Evolutionary conservation across 1,140 invertebrate genomes (phyloP).

Genomic region (Drosophila eugracilis): DNA sequence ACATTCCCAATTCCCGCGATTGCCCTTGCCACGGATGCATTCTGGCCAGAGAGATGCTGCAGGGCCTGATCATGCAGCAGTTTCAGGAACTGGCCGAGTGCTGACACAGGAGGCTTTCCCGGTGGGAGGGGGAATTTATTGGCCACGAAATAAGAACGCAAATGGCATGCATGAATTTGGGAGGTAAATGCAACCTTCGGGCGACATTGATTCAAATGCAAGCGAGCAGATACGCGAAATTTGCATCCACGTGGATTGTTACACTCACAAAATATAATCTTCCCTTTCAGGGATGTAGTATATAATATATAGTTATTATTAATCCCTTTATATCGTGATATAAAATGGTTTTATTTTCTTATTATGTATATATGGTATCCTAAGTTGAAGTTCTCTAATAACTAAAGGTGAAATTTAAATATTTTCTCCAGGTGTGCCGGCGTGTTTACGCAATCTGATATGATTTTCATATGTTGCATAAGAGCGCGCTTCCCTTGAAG

Average conservation of each 20-base stretch:
- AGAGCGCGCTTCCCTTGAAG: conserved; percentile 15
- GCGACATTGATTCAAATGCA: neutral
- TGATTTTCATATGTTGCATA: conserved; percentile 29
- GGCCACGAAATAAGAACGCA: conserved; percentile 17
- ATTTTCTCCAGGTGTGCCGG: no score
- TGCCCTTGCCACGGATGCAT: conserved; percentile 56
- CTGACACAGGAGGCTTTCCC: conserved; percentile 4
- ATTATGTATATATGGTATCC: neutral
- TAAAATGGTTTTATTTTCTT: neutral
- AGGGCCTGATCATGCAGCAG: conserved; percentile 46
- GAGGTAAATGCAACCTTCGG: conserved; percentile 1
- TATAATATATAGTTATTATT: neutral
- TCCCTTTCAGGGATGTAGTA: no score
- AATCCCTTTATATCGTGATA: no score
- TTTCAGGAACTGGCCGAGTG: conserved; percentile 35
- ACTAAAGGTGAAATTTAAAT: accelerated
- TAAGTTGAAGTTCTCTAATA: neutral
- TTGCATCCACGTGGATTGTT: neutral
- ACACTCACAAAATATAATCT: neutral
- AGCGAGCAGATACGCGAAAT: neutral
- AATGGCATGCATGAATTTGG: conserved; percentile 4
- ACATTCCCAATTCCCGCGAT: conserved; percentile 41
- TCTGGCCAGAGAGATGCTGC: conserved; percentile 50
- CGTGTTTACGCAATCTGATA: conserved; percentile 33
- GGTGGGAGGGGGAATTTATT: conserved; percentile 5